Percentiles rank a stretch among this genome's conserved stretches.
phyloP scores from a whole-genome alignment of 1,140 invertebrate genomes.

The Yoshiicerus persimilis region DNA sequence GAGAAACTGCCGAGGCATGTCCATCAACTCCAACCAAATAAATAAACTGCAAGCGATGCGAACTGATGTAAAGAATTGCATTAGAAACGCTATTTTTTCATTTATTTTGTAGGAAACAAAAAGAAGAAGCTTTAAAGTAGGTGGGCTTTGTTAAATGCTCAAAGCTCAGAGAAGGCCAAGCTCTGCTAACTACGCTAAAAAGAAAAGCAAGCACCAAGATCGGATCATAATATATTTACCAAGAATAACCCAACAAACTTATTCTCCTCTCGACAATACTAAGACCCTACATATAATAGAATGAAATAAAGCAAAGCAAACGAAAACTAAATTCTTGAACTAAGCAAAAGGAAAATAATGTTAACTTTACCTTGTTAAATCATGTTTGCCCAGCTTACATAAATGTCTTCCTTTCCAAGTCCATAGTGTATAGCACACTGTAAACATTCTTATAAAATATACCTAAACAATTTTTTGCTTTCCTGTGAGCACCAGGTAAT shows the following conservation, averaged over 20 bases:
- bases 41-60: slow-evolving; percentile 8
- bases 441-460: background rate
- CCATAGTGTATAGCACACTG: background rate
- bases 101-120: background rate
- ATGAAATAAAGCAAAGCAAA: background rate
- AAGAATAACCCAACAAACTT: background rate
- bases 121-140: background rate
- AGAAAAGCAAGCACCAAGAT: background rate
- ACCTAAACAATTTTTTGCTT: background rate
- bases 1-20: background rate
- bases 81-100: slow-evolving; percentile 5
- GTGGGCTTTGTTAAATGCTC: background rate
- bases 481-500: too few species aligned
- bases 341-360: too few species aligned
- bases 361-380: background rate
- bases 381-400: background rate
- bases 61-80: slow-evolving; percentile 4
- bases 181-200: slow-evolving; percentile 9
- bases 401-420: background rate
- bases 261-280: background rate
- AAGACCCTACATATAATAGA: background rate
- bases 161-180: background rate
- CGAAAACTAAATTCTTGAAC: background rate
- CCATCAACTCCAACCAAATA: slow-evolving; percentile 2
- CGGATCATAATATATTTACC: background rate